phyloP scores from a whole-genome alignment of 2,888 invertebrate species.

The Pseudococcus longispinus region DNA sequence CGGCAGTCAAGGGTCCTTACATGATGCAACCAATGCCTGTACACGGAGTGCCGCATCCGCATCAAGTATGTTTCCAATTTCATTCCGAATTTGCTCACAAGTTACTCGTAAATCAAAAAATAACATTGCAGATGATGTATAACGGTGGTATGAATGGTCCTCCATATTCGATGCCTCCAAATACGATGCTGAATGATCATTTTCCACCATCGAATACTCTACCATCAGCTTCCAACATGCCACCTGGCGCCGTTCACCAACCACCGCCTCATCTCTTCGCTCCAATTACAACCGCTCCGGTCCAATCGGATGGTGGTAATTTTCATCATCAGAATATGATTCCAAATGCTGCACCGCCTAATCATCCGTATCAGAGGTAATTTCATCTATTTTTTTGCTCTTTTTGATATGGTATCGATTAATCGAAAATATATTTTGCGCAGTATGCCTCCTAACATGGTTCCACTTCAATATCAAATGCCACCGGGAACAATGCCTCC shows the following conservation, averaged over 20 bases:
- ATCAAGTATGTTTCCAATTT: neutral
- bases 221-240: neutral
- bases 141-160: constrained; percentile 50
- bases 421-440: neutral
- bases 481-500: neutral
- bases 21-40: constrained; percentile 45
- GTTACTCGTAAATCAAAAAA: neutral
- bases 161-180: constrained; percentile 30
- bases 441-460: constrained; percentile 44
- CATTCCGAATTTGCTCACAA: neutral
- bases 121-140: constrained; percentile 43
- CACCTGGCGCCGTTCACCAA: constrained; percentile 18
- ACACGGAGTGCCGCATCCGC: constrained; percentile 40
- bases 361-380: constrained; percentile 38
- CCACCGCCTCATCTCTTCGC: constrained; percentile 38
- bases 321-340: constrained; percentile 43
- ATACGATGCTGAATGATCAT: constrained; percentile 28
- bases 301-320: constrained; percentile 16
- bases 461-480: constrained; percentile 46
- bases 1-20: neutral
- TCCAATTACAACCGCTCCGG: constrained; percentile 28
- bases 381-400: neutral
- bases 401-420: neutral
- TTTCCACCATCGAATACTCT: neutral
- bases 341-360: neutral